Conservation (phyloP, 2,797 vertebrate genomes). For the Acridotheres tristis region DNA sequence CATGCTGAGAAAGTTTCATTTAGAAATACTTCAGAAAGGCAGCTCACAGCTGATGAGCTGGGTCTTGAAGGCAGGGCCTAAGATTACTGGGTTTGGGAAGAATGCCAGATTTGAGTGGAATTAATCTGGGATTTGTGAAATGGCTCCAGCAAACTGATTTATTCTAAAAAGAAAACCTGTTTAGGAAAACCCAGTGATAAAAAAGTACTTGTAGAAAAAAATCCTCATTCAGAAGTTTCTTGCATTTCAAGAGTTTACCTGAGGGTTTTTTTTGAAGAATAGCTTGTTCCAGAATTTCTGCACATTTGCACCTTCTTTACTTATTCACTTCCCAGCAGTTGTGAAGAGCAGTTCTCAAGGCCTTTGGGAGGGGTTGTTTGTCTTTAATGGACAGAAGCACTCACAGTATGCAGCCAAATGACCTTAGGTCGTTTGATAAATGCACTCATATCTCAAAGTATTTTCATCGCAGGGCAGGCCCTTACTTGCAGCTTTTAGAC, state of each 20-base stretch:
- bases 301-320: neutral
- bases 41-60: neutral
- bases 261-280: neutral
- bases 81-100: constrained; percentile 41
- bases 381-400: neutral
- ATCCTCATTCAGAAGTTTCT: neutral
- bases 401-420: neutral
- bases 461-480: neutral
- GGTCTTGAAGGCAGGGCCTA: neutral
- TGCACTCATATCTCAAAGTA: neutral
- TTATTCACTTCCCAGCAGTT: neutral
- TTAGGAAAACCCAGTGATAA: constrained; percentile 5
- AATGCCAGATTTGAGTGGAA: constrained; percentile 41
- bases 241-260: neutral
- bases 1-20: neutral
- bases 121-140: constrained; percentile 67
- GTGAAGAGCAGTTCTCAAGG: neutral
- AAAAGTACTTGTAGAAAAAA: neutral
- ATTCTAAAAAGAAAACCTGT: constrained; percentile 48
- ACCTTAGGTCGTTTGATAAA: neutral
- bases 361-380: neutral
- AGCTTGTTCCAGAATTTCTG: neutral
- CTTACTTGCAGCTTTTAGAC: neutral
- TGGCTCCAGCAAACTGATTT: constrained; percentile 37
- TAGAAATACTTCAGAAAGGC: neutral